These are phyloP conservation scores for Hiodon alosoides DNA, from an alignment of 2,113 vertebrate genomes.

Conservation along the genomic window DNA sequence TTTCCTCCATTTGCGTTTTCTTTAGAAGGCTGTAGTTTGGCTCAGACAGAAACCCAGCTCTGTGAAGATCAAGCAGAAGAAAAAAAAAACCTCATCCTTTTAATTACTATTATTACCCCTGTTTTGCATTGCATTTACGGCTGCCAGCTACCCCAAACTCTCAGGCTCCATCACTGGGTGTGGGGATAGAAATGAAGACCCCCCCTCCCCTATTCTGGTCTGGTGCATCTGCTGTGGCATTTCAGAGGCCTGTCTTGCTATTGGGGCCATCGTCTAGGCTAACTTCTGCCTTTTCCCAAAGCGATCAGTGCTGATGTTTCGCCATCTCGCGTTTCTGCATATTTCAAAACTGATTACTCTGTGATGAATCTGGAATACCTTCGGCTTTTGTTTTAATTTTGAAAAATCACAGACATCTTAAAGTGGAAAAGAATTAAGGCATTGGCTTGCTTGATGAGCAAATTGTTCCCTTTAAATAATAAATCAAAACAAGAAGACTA, in stretches of 20 bases:
- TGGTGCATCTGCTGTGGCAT: background rate
- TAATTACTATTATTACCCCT: constrained; percentile 22
- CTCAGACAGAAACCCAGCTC: constrained; percentile 22
- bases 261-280: background rate
- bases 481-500: too few species aligned
- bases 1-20: constrained; percentile 40
- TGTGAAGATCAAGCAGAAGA: constrained; percentile 6
- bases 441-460: too few species aligned
- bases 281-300: too few species aligned
- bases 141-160: constrained; percentile 5
- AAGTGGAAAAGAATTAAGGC: background rate
- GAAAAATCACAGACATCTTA: too few species aligned
- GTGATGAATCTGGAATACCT: too few species aligned
- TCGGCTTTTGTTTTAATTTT: too few species aligned
- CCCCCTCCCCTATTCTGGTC: background rate
- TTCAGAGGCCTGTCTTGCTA: background rate
- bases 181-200: background rate
- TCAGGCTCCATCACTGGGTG: background rate
- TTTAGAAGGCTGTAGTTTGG: constrained; percentile 24
- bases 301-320: too few species aligned
- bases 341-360: too few species aligned
- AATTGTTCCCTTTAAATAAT: too few species aligned
- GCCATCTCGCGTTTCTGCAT: too few species aligned
- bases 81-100: constrained; percentile 15
- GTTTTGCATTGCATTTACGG: constrained; percentile 10